These are phyloP conservation scores for Ptilodon capucinus DNA, from an alignment of 2,888 invertebrate species.

Conservation along the genomic window DNA sequence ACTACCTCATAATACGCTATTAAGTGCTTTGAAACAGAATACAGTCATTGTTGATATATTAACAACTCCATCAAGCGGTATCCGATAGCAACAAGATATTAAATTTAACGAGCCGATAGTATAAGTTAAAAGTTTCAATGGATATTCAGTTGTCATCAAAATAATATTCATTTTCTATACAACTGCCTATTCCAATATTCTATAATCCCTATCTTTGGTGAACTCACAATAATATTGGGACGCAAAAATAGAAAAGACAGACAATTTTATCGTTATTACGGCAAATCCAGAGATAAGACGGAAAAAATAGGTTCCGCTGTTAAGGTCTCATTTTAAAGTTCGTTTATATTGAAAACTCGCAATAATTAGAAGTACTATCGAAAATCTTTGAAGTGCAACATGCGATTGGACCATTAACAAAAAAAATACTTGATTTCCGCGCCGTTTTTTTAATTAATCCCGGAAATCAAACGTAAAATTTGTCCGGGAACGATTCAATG, in stretches of 20 bases:
- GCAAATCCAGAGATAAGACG: too few relatives aligned
- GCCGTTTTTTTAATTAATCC: constrained; percentile 58
- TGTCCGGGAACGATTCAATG: constrained; percentile 52
- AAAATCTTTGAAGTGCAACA: constrained; percentile 6
- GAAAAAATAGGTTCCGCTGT: too few relatives aligned
- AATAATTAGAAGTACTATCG: background rate
- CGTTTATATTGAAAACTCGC: too few relatives aligned
- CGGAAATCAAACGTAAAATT: constrained; percentile 57
- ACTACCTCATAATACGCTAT: constrained; percentile 42
- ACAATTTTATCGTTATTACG: too few relatives aligned
- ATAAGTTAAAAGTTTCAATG: too few relatives aligned
- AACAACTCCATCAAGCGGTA: constrained; percentile 8
- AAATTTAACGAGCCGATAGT: background rate
- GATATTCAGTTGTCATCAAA: too few relatives aligned
- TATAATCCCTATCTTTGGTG: too few relatives aligned
- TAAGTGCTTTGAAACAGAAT: constrained; percentile 26
- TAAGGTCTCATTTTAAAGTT: too few relatives aligned
- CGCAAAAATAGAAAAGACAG: too few relatives aligned
- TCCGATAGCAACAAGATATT: background rate
- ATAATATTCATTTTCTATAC: too few relatives aligned
- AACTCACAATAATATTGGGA: too few relatives aligned
- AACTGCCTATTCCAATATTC: too few relatives aligned
- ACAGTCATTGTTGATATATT: constrained; percentile 17
- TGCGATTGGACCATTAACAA: constrained; percentile 31
- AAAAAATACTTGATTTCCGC: constrained; percentile 51